These are phyloP conservation scores for Callocephalon fimbriatum DNA, from an alignment of 2,113 vertebrate species.

Conservation along the genomic window DNA sequence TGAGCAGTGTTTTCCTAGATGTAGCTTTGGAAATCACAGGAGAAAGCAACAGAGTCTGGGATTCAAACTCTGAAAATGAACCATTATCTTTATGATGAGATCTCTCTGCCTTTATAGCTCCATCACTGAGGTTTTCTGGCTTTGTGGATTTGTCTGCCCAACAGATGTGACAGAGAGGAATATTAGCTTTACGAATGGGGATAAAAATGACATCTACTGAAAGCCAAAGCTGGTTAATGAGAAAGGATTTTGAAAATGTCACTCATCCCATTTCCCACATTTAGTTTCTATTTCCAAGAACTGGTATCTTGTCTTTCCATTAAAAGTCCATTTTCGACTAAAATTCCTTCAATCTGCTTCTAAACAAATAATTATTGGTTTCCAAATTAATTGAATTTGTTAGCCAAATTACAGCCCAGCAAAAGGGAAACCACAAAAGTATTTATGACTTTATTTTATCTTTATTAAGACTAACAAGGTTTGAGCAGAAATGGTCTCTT, in stretches of 20 bases:
- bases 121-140: neutral
- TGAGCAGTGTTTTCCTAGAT: neutral
- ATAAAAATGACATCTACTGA: constrained; percentile 53
- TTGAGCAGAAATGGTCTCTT: constrained; percentile 46
- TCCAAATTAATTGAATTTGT: constrained; percentile 57
- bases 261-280: constrained; percentile 5
- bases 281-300: constrained; percentile 17
- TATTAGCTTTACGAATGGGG: constrained; percentile 62
- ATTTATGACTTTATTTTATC: constrained; percentile 57
- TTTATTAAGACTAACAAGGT: constrained; percentile 48
- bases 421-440: constrained; percentile 34
- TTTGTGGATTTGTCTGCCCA: constrained; percentile 23
- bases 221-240: constrained; percentile 57
- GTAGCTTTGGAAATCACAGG: neutral
- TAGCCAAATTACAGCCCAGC: constrained; percentile 43
- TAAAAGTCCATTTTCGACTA: constrained; percentile 8
- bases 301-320: neutral
- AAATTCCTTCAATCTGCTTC: constrained; percentile 17
- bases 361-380: constrained; percentile 60
- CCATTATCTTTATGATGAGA: neutral
- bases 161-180: constrained; percentile 14
- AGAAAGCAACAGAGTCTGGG: neutral
- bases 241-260: constrained; percentile 53
- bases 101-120: neutral
- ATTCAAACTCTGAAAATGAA: neutral